Conservation (phyloP, 2,888 invertebrate species). For the Artemia sp. region DNA sequence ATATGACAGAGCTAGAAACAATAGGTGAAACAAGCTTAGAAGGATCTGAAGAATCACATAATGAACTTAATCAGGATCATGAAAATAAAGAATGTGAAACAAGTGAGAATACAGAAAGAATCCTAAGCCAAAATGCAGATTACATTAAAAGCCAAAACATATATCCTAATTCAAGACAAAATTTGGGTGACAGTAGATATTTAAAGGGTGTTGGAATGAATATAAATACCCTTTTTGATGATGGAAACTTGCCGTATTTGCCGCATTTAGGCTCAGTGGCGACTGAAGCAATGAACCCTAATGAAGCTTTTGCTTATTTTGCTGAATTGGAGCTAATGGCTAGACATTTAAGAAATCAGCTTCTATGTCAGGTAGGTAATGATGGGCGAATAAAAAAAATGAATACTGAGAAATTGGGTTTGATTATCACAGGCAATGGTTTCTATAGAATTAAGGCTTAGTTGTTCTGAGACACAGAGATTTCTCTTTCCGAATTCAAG, state of each 20-base stretch:
- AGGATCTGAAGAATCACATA: neutral
- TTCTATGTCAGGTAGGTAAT: constrained; percentile 38
- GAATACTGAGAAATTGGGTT: too few species aligned
- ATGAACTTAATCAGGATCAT: neutral
- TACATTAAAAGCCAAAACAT: neutral
- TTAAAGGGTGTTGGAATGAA: constrained; percentile 29
- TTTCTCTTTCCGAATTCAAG: too few species aligned
- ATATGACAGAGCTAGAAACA: neutral
- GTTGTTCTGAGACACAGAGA: too few species aligned
- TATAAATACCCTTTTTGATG: neutral
- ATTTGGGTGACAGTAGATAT: constrained; percentile 35
- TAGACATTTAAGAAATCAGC: constrained; percentile 37
- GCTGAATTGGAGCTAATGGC: constrained; percentile 37
- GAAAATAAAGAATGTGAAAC: neutral
- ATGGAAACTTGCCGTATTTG: constrained; percentile 11
- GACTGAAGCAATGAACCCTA: constrained; percentile 18
- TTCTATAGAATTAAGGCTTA: too few species aligned
- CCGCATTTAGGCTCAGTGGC: neutral
- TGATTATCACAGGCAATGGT: too few species aligned
- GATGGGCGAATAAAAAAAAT: neutral
- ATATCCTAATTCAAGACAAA: neutral
- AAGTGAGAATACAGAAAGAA: neutral
- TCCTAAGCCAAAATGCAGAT: neutral
- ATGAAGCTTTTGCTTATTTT: constrained; percentile 37
- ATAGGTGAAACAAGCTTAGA: constrained; percentile 1